A percentile compares a stretch with the other conserved stretches of the same genome.
Evolutionary conservation across 2,888 invertebrate species (phyloP).

Genomic region (Elmis aenea): DNA sequence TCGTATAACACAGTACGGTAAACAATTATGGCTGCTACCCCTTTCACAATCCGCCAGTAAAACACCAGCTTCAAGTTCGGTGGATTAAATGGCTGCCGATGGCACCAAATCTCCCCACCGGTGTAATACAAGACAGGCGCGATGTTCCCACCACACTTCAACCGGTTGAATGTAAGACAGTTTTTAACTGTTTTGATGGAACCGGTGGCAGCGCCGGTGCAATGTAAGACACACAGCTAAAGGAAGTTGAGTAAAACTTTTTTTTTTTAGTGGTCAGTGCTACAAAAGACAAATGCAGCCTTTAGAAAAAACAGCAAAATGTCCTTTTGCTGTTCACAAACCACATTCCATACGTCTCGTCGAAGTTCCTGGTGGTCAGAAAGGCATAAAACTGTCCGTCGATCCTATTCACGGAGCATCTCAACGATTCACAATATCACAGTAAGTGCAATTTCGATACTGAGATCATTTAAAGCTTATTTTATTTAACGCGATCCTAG

Average conservation of each 20-base stretch:
- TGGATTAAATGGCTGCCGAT: too few relatives aligned
- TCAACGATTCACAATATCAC: slow-evolving; percentile 65
- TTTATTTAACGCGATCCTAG: too few relatives aligned
- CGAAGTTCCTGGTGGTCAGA: slow-evolving; percentile 65
- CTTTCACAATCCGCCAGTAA: too few relatives aligned
- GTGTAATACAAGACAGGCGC: too few relatives aligned
- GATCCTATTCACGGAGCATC: slow-evolving; percentile 52
- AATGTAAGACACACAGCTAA: neutral
- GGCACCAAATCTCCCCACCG: too few relatives aligned
- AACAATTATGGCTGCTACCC: too few relatives aligned
- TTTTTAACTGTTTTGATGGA: too few relatives aligned
- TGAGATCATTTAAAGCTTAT: neutral
- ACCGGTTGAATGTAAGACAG: too few relatives aligned
- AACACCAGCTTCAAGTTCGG: too few relatives aligned
- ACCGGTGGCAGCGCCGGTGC: too few relatives aligned
- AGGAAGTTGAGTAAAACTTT: slow-evolving; percentile 1
- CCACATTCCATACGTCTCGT: slow-evolving; percentile 82
- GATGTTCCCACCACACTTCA: too few relatives aligned
- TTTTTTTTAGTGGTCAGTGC: slow-evolving; percentile 61
- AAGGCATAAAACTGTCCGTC: slow-evolving; percentile 60
- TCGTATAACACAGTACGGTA: too few relatives aligned
- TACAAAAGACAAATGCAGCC: slow-evolving; percentile 69
- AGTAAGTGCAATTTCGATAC: slow-evolving; percentile 49
- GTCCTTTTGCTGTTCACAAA: slow-evolving; percentile 48
- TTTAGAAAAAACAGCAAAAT: slow-evolving; percentile 49